A percentile compares a stretch with the other conserved stretches of the same genome.
Conservation (phyloP, 2,888 invertebrate species). For the Drosophila stalkeri region DNA sequence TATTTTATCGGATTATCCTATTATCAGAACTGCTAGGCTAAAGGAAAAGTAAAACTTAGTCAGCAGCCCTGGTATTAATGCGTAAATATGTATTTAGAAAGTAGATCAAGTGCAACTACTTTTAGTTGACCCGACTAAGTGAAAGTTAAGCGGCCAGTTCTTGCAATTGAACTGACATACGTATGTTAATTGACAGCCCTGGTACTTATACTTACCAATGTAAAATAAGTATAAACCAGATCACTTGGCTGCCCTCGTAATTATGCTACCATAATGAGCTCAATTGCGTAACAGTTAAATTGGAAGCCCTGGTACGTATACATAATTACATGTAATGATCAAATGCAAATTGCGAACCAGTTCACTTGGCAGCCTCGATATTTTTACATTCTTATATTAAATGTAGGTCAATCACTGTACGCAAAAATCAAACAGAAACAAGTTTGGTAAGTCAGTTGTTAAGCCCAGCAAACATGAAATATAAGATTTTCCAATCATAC, state of each 20-base stretch:
- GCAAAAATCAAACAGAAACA: background rate
- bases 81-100: background rate
- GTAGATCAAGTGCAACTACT: background rate
- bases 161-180: background rate
- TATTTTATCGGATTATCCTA: constrained; percentile 22
- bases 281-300: background rate
- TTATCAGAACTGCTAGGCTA: background rate
- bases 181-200: background rate
- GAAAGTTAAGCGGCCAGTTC: background rate
- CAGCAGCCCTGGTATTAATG: background rate
- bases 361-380: background rate
- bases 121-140: background rate
- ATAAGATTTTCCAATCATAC: background rate
- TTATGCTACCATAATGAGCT: background rate
- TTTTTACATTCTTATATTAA: too few relatives aligned
- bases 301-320: background rate
- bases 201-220: background rate
- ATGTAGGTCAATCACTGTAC: background rate
- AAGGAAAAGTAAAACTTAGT: background rate
- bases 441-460: background rate
- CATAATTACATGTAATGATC: background rate
- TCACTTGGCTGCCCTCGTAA: background rate
- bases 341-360: background rate
- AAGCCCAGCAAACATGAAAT: background rate
- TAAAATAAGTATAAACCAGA: background rate